These are phyloP conservation scores for Hippopotamus amphibius DNA, from an alignment of 2,113 vertebrate species.

Conservation along the genomic window DNA sequence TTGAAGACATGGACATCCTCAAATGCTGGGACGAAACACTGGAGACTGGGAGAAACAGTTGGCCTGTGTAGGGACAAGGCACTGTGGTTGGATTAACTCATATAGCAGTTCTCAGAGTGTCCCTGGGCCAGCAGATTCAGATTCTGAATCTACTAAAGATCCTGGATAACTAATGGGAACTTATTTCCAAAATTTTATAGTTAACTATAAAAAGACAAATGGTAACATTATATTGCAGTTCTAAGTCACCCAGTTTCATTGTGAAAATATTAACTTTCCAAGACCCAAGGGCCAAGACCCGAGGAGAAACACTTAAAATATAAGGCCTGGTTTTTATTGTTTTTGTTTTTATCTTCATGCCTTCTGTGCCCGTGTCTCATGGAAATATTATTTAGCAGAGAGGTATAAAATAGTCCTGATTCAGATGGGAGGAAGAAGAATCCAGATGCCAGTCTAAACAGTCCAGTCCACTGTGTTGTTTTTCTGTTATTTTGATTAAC, in stretches of 20 bases:
- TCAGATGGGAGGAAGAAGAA: not conserved
- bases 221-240: not conserved
- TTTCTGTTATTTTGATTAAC: slow-evolving; percentile 8
- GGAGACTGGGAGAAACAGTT: not conserved
- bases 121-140: not conserved
- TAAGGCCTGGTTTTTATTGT: not conserved
- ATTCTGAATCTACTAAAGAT: not conserved
- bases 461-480: not conserved
- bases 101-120: not conserved
- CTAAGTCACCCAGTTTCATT: not conserved
- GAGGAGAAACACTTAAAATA: not conserved
- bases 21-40: not conserved
- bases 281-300: not conserved
- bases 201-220: not conserved
- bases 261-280: not conserved
- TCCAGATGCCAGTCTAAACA: not conserved
- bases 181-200: not conserved
- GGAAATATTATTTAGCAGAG: not conserved
- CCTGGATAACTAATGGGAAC: not conserved
- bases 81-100: not conserved
- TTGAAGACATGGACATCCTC: not conserved
- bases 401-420: not conserved
- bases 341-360: not conserved
- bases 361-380: not conserved
- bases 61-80: not conserved